phyloP scores from a whole-genome alignment of 2,797 vertebrate species.

The Microctenopoma steveboyesi region DNA sequence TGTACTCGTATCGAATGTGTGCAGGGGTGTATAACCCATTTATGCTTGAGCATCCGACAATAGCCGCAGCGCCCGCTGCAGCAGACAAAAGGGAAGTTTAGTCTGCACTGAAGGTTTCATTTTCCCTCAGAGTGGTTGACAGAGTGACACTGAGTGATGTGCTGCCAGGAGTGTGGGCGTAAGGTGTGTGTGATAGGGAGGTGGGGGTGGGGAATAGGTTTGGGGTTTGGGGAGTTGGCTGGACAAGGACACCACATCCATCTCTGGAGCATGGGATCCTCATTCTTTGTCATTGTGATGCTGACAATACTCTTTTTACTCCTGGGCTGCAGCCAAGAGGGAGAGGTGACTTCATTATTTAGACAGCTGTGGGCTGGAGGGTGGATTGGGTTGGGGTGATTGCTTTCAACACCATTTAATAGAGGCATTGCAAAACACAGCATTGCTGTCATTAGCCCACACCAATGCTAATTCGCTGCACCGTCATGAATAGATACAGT shows the following conservation, averaged over 20 bases:
- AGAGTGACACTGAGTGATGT: constrained; percentile 66
- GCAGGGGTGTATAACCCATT: neutral
- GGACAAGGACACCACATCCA: constrained; percentile 69
- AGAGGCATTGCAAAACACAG: constrained; percentile 36
- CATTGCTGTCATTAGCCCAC: constrained; percentile 39
- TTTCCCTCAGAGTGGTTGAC: constrained; percentile 46
- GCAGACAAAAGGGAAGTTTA: constrained; percentile 55
- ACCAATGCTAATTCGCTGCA: constrained; percentile 30
- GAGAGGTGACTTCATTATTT: constrained; percentile 72
- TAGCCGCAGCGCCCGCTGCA: constrained; percentile 13
- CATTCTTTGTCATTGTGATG: constrained; percentile 63
- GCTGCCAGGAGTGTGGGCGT: constrained; percentile 13
- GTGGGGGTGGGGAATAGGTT: constrained; percentile 8
- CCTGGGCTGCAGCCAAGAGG: constrained; percentile 63
- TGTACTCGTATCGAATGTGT: neutral
- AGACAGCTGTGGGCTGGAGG: constrained; percentile 30
- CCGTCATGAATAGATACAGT: constrained; percentile 9
- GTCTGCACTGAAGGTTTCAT: constrained; percentile 47
- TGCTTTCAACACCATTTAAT: constrained; percentile 35
- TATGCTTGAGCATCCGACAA: constrained; percentile 22
- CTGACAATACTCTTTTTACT: constrained; percentile 63
- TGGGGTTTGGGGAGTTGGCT: constrained; percentile 9
- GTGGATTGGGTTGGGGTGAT: neutral
- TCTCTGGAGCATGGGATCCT: constrained; percentile 42
- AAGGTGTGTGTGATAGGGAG: constrained; percentile 23